phyloP scores from a whole-genome alignment of 2,797 vertebrate species.

The Perdix hodgsoniae region DNA sequence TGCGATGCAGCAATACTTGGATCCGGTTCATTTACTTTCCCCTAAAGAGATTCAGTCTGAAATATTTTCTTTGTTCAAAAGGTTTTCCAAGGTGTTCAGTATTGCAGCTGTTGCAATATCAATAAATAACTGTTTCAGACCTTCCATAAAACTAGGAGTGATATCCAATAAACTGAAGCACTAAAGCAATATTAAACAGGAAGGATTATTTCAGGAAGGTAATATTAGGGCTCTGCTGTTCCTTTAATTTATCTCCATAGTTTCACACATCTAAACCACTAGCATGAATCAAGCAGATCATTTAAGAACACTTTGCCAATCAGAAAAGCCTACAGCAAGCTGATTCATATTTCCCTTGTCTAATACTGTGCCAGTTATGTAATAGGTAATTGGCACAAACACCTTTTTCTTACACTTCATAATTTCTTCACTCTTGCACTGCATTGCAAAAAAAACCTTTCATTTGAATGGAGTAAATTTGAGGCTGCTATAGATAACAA shows the following conservation, averaged over 20 bases:
- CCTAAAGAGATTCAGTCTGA: neutral
- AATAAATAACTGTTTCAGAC: neutral
- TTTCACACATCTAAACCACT: slow-evolving; percentile 19
- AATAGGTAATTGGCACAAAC: neutral
- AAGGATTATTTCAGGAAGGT: neutral
- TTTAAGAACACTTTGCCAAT: slow-evolving; percentile 39
- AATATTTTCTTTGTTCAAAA: rapidly evolving
- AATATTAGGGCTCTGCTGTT: neutral
- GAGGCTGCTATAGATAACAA: neutral
- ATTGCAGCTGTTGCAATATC: neutral
- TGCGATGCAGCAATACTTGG: neutral
- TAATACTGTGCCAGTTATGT: neutral
- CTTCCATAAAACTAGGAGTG: neutral
- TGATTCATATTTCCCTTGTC: slow-evolving; percentile 37
- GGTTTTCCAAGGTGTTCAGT: neutral
- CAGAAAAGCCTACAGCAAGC: slow-evolving; percentile 55
- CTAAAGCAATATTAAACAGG: neutral
- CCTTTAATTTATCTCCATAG: slow-evolving; percentile 8
- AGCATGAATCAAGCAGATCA: slow-evolving; percentile 8
- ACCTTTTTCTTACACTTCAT: neutral
- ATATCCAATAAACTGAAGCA: neutral
- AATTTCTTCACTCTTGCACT: neutral
- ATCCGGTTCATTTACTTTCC: neutral
- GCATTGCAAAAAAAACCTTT: neutral
- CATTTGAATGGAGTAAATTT: neutral